Conservation (phyloP, 2,113 vertebrate genomes). For the Anarhynchus alexandrinus region DNA sequence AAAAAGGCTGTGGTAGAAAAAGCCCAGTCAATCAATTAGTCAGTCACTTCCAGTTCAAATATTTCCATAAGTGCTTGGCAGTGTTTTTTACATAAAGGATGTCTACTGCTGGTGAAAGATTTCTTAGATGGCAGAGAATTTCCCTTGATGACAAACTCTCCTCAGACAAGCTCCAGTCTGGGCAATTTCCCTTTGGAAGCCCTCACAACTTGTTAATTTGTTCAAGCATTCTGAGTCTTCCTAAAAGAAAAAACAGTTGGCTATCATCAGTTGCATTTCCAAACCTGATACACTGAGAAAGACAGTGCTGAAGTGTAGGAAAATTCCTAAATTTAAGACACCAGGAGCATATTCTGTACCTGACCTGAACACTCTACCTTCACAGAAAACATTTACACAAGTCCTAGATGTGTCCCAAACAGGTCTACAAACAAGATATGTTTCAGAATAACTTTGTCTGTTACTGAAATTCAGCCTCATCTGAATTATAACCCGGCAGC, state of each 20-base stretch:
- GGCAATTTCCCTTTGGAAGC: conserved; percentile 39
- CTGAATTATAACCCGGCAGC: background rate
- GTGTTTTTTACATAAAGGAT: background rate
- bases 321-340: conserved; percentile 30
- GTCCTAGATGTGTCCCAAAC: background rate
- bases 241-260: conserved; percentile 28
- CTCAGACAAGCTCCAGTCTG: conserved; percentile 23
- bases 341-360: background rate
- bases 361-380: conserved; percentile 2
- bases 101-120: conserved; percentile 14
- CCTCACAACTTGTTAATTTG: conserved; percentile 25
- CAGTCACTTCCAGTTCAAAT: conserved; percentile 38
- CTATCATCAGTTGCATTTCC: conserved; percentile 28
- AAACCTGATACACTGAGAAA: background rate
- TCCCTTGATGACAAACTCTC: conserved; percentile 29
- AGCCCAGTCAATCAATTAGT: conserved; percentile 16
- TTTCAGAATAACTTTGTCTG: background rate
- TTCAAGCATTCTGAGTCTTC: conserved; percentile 7
- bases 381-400: background rate
- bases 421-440: background rate
- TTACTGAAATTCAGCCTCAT: background rate
- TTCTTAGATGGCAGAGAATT: conserved; percentile 45
- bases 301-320: background rate
- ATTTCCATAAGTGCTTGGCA: conserved; percentile 40
- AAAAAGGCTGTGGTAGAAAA: background rate